Conservation (phyloP, 2,113 vertebrate species). For the Emydocephalus ijimae region DNA sequence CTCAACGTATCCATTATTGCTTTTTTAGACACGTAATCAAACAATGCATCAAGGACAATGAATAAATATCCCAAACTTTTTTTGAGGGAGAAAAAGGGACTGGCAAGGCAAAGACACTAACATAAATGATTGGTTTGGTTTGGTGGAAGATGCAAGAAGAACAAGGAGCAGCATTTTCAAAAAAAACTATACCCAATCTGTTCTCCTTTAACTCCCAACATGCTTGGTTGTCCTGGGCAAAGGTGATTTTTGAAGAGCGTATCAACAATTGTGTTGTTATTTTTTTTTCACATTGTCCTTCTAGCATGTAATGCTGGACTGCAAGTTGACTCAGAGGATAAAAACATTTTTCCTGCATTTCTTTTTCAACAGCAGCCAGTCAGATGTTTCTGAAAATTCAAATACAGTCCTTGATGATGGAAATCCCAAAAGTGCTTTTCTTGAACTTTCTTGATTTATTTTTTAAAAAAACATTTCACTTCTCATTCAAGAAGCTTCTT, state of each 20-base stretch:
- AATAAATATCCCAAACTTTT: background rate
- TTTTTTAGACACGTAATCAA: background rate
- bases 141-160: background rate
- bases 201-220: background rate
- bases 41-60: background rate
- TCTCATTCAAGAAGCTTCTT: background rate
- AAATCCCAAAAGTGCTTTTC: background rate
- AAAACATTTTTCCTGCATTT: background rate
- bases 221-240: background rate
- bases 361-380: background rate
- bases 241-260: background rate
- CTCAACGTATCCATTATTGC: background rate
- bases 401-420: background rate
- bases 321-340: background rate
- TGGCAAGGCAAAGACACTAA: background rate
- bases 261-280: background rate
- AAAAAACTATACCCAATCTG: background rate
- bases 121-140: background rate
- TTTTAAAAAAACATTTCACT: background rate
- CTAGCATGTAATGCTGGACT: background rate
- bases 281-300: background rate
- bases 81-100: background rate
- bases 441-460: background rate
- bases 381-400: background rate
- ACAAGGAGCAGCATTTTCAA: background rate